phyloP scores from a whole-genome alignment of 2,113 vertebrate genomes.

The Corythoichthys haematopterus region DNA sequence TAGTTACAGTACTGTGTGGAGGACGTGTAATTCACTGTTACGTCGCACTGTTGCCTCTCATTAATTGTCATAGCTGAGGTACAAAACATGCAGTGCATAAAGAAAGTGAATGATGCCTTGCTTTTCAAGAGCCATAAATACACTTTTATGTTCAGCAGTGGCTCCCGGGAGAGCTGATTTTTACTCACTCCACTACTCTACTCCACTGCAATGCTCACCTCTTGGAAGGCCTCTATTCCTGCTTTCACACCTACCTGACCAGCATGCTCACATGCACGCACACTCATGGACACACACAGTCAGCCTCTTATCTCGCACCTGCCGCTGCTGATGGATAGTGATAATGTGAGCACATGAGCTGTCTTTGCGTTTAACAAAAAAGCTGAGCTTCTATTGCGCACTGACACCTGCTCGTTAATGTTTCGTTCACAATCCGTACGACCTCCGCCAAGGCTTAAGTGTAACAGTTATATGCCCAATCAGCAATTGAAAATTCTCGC shows the following conservation, averaged over 20 bases:
- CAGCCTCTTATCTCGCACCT: slow-evolving; percentile 4
- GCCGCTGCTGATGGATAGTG: not conserved
- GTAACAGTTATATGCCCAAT: not conserved
- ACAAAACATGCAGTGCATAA: not conserved
- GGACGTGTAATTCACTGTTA: no score
- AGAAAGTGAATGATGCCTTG: not conserved
- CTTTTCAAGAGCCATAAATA: slow-evolving; percentile 18
- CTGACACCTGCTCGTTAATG: not conserved
- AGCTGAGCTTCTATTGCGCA: not conserved
- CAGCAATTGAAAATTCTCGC: not conserved
- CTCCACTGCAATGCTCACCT: slow-evolving; percentile 8
- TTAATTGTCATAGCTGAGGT: not conserved
- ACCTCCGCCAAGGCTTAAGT: not conserved
- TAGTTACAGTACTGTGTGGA: no score
- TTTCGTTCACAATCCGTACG: not conserved
- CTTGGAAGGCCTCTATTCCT: slow-evolving; percentile 7
- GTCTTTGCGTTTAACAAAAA: not conserved
- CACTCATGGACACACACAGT: not conserved
- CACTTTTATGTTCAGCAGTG: slow-evolving; percentile 1
- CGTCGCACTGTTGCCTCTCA: not conserved
- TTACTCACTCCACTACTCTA: slow-evolving; percentile 18
- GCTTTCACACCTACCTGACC: slow-evolving; percentile 10
- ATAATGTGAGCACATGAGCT: not conserved
- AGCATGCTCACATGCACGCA: not conserved
- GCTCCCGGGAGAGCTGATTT: slow-evolving; percentile 13